phyloP scores from a whole-genome alignment of 1,140 invertebrate species.

The Acromyrmex charruanus region DNA sequence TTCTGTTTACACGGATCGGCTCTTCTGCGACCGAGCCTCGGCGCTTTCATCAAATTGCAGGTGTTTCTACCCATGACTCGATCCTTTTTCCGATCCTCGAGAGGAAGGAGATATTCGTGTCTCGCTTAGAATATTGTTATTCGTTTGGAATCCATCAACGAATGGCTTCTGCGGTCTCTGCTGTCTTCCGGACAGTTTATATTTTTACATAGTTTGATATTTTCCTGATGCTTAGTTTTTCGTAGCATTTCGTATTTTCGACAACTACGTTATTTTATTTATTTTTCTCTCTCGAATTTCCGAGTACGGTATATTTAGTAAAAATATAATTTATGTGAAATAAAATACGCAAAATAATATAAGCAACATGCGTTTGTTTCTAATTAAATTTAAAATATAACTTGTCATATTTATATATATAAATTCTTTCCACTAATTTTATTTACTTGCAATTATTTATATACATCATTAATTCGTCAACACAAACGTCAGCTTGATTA shows the following conservation, averaged over 20 bases:
- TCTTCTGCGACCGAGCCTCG: slow-evolving; percentile 3
- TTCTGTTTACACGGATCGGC: slow-evolving; percentile 2
- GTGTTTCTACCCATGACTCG: slow-evolving; percentile 7
- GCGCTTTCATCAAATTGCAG: slow-evolving; percentile 44
- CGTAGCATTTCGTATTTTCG: slow-evolving; percentile 1
- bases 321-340: not conserved
- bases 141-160: slow-evolving; percentile 40
- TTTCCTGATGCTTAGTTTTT: slow-evolving; percentile 6
- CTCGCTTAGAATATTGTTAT: slow-evolving; percentile 32
- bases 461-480: not conserved
- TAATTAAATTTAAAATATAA: slow-evolving; percentile 9
- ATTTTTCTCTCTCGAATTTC: not conserved
- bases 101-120: not conserved
- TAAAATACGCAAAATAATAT: not conserved
- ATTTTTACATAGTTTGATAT: slow-evolving; percentile 18
- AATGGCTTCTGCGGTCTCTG: slow-evolving; percentile 40
- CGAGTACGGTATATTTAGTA: not conserved
- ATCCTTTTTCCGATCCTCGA: slow-evolving; percentile 2
- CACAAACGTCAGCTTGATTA: not conserved
- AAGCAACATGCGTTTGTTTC: not conserved
- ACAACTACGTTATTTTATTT: too few relatives aligned
- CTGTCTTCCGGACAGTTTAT: slow-evolving; percentile 2
- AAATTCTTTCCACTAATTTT: not conserved
- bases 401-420: not conserved
- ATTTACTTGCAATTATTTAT: not conserved